Evolutionary conservation across 2,113 vertebrate genomes (phyloP), one percentile per base, ranked within the genome.

Genomic region (Hoplias malabaricus): DNA sequence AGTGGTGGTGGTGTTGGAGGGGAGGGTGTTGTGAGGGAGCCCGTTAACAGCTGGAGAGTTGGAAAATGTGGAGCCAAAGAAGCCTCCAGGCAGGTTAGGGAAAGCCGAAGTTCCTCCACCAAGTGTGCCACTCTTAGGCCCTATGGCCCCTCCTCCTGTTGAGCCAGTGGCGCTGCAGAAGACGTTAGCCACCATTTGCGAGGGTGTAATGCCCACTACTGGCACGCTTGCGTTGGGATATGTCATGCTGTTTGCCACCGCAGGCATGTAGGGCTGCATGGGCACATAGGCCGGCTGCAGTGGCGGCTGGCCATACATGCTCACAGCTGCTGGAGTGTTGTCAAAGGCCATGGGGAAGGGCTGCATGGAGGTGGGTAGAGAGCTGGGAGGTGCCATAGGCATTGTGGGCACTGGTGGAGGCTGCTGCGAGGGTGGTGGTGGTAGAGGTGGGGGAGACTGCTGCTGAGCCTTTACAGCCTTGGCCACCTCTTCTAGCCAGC

Each of bases 141-240:
- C 93, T 76, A 90, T 85, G 36, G 79, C 62, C 77, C 65, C 31
- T 25, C 77, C 69, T 78, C 68, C 0, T 43, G 86, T 79, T 50
- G 94, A 80, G 80, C 90, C 87, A 75, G 94, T 83, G 0, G 95
- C 95, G 0, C 94, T 95, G 89, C 95, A 96, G 90, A 97, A 97
- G 81, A 90, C 96, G 0, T 96, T 96, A 80, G 96, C 94, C 81
- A 97, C 96, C 96, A 97, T 97, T 87, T 97, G 96, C 0, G 96
- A 97, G 5, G 96, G 96, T 0, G 96, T 97, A 86, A 97, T 96
- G 81, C 96, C 96, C 34, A 96, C 96, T 79, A 97, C 93, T 0
- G 96, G 95, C 34, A 95, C 92, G 1, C 89, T 94, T 82, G 93
- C 90, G 4, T 87, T 84, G 29, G 94, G 92, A 75, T 93, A 96